A percentile compares a stretch with the other conserved stretches of the same genome.
These are phyloP conservation scores for Porites divaricata DNA, from an alignment of 92 coral and sea anemone species.

Conservation along the genomic window DNA sequence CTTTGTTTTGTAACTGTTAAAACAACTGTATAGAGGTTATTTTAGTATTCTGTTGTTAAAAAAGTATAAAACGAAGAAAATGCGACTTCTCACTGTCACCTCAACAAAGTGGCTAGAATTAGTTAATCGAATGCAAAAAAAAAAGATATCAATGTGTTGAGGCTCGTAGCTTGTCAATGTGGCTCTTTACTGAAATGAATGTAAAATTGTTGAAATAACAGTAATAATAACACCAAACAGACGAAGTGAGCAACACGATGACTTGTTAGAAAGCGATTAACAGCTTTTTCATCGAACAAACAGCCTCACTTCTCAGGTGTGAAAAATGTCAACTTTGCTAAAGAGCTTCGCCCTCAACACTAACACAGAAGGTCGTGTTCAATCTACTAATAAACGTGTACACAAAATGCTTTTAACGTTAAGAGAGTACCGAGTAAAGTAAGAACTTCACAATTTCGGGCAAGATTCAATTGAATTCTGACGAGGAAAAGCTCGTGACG, in stretches of 20 bases:
- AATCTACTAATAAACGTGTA: neutral
- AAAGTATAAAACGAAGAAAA: too few relatives aligned
- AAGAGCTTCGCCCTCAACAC: conserved; percentile 32
- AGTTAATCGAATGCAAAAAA: too few relatives aligned
- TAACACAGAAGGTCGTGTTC: neutral
- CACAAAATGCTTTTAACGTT: neutral
- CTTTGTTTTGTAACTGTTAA: too few relatives aligned
- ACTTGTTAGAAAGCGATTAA: conserved; percentile 8
- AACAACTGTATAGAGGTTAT: too few relatives aligned
- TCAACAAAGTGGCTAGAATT: too few relatives aligned
- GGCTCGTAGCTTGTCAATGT: neutral
- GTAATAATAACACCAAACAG: neutral
- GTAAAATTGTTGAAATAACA: neutral
- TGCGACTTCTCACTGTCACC: too few relatives aligned
- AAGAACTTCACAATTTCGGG: neutral
- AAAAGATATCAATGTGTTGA: neutral
- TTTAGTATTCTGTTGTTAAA: too few relatives aligned
- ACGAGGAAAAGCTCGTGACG: neutral
- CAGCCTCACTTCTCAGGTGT: conserved; percentile 52
- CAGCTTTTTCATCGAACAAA: conserved; percentile 39
- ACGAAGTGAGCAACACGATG: neutral
- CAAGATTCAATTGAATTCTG: neutral
- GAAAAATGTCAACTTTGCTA: conserved; percentile 66
- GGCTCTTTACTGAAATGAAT: neutral
- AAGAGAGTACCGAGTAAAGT: too few relatives aligned